Base-by-base conservation (phyloP, 2,113 vertebrate species). In the Microtus oregoni region DNA sequence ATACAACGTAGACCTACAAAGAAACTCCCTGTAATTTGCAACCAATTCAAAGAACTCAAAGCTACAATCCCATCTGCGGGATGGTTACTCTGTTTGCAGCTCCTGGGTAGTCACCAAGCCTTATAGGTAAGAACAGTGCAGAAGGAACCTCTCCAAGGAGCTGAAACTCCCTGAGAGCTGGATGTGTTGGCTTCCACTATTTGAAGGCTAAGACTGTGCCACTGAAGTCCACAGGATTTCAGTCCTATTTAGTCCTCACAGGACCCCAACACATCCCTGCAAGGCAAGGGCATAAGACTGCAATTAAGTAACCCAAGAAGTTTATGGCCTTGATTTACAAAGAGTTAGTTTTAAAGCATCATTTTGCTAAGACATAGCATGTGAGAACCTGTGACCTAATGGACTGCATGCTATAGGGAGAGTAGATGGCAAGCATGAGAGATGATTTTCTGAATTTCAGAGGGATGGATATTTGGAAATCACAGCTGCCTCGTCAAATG, bases 21-120 rank as follows among this genome's bases (percentile, higher is more conserved):
- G 72, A 65, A 55, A 67, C 3, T n/a, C 13, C 91, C 4, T 83
- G 32, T 75, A 89, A 92, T 97, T 97, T 96, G 86, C 28, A 93
- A 12, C 9, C 73, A 95, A 76, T 41, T 26, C 38, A 61, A 47
- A 88, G 38, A 73, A 72, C 30, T 91, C 28, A 52, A 75, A 79
- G 20, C 17, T 52, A 2, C 32, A 65, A 20, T 76, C 30, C 5
- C 0, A 12, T 93, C 28, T 95, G 68, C 32, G 79, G 77, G 30
- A 89, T n/a, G 61, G 24, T 90, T 89, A 65, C n/a, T 68, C 19
- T 24, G 93, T 24, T 82, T 67, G 67, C 7, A 65, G 55, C 12
- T 75, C n/a, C 67, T 89, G 72, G 55, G 13, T 44, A 44, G 19
- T 89, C 75, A 82, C 72, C 86, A 91, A 90, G 68, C 24, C 30